These are phyloP conservation scores for Poecilia latipinna DNA, from an alignment of 2,113 vertebrate genomes.

Conservation along the genomic window DNA sequence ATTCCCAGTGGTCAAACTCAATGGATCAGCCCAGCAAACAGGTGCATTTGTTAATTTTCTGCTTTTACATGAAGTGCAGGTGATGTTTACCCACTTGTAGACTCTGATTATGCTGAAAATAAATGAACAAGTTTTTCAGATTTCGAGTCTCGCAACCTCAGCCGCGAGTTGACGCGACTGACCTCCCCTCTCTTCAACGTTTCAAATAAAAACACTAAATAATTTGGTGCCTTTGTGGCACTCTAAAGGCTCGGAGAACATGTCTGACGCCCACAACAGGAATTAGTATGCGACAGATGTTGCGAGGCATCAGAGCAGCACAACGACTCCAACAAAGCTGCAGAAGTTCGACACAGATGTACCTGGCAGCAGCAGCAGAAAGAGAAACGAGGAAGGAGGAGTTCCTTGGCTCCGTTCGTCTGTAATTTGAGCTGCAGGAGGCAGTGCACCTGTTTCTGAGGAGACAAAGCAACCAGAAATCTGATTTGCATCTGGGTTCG, in stretches of 20 bases:
- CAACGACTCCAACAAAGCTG: slow-evolving; percentile 37
- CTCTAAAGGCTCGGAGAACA: slow-evolving; percentile 14
- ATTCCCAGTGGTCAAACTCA: not conserved
- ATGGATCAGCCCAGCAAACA: not conserved
- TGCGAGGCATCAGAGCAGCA: slow-evolving; percentile 24
- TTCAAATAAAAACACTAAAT: slow-evolving; percentile 24
- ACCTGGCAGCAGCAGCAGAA: slow-evolving; percentile 32
- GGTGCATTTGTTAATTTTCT: not conserved
- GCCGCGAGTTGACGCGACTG: not conserved
- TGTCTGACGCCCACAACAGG: slow-evolving; percentile 15
- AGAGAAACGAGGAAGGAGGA: slow-evolving; percentile 9
- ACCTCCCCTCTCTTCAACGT: not conserved
- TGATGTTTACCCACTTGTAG: not conserved
- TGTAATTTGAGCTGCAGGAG: slow-evolving; percentile 41
- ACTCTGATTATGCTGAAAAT: not conserved
- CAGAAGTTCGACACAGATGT: slow-evolving; percentile 36
- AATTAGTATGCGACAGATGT: slow-evolving; percentile 50
- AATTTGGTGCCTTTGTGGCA: slow-evolving; percentile 16
- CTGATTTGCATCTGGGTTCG: slow-evolving; percentile 18
- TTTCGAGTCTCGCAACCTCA: not conserved
- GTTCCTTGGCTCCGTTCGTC: slow-evolving; percentile 21
- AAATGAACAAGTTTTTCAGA: not conserved
- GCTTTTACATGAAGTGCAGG: not conserved
- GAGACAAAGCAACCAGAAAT: slow-evolving; percentile 23
- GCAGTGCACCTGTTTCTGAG: slow-evolving; percentile 35